Conservation (phyloP, 2,113 vertebrate genomes). For the Sterna hirundo region DNA sequence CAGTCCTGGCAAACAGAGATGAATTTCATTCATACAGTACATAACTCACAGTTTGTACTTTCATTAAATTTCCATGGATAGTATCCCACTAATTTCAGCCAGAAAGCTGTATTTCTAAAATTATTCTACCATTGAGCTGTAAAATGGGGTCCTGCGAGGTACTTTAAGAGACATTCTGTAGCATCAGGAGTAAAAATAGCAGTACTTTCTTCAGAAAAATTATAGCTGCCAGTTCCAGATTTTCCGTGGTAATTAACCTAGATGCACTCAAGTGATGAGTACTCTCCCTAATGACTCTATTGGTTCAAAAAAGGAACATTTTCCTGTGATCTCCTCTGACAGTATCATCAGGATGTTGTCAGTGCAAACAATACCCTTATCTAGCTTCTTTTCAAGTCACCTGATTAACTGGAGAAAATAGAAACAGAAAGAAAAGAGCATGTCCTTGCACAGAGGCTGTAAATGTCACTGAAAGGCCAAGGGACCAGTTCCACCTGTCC, state of each 20-base stretch:
- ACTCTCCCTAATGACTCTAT: conserved; percentile 78
- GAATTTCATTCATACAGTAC: neutral
- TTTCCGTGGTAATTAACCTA: conserved; percentile 77
- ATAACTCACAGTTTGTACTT: neutral
- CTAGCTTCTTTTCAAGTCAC: conserved; percentile 87
- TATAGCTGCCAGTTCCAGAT: conserved; percentile 57
- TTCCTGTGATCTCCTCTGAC: conserved; percentile 81
- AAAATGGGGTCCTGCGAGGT: neutral
- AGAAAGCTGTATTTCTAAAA: conserved; percentile 38
- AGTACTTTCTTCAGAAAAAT: conserved; percentile 62
- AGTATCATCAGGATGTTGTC: conserved; percentile 88
- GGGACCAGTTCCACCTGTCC: conserved; percentile 66
- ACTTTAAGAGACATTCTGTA: conserved; percentile 36
- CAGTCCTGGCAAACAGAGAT: neutral
- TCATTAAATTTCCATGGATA: neutral
- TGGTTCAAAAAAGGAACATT: conserved; percentile 72
- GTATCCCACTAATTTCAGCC: neutral
- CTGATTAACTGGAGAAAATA: conserved; percentile 88
- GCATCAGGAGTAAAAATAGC: conserved; percentile 57
- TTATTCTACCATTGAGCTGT: neutral
- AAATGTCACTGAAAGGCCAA: conserved; percentile 89
- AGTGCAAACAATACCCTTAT: conserved; percentile 90
- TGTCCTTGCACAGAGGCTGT: conserved; percentile 82
- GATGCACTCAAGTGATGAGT: conserved; percentile 75
- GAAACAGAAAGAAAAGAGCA: conserved; percentile 84